Base-by-base conservation (phyloP, 2,113 vertebrate genomes). In the Oncorhynchus clarkii region DNA sequence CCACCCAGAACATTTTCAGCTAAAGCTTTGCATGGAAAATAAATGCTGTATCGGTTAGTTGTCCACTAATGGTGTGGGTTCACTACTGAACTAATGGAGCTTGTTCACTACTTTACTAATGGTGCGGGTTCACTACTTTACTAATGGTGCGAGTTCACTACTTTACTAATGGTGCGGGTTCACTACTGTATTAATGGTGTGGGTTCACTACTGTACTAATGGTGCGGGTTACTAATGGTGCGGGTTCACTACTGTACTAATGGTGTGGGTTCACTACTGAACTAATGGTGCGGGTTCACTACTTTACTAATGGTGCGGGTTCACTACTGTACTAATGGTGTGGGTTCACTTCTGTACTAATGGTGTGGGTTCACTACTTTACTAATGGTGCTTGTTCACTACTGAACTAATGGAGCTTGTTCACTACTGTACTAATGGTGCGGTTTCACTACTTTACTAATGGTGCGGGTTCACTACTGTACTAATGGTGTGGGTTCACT, bases 361-460 rank as follows among this genome's bases (percentile, higher is more conserved):
- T 27, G 27, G 27, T 27, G 29, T 0, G 29, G 29, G 29, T 29
- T 29, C 29, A 29, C 29, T 29, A 4, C 29, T 14, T 1, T 5
- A 14, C 54, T 20, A 1, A 29, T 59, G 54, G 12, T 59, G 7
- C 0, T 2, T 2, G 12, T 5, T 18, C 7, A 18, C 54, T 18
- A 12, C 12, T 48, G 45, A 1, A 12, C 45, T 29, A 29, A 29
- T 29, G 29, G 29, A 4, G 29, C 0, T 3, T 3, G 29, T 4
- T 29, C 29, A 48, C 54, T 59, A 18, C 20, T 62, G 82, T 78
- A 93, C 93, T 27, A 27, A 27, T 27, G 27, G 27, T 27, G 29
- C 3, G 29, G 29, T 3, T 4, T 29, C 29, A 29, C 29, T 29
- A 29, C 3, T 14, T 18, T 18, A 14, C 54, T 59, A 7, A 29